Evolutionary conservation across 2,888 invertebrate genomes (phyloP).

Genomic region (Sympetrum striolatum): DNA sequence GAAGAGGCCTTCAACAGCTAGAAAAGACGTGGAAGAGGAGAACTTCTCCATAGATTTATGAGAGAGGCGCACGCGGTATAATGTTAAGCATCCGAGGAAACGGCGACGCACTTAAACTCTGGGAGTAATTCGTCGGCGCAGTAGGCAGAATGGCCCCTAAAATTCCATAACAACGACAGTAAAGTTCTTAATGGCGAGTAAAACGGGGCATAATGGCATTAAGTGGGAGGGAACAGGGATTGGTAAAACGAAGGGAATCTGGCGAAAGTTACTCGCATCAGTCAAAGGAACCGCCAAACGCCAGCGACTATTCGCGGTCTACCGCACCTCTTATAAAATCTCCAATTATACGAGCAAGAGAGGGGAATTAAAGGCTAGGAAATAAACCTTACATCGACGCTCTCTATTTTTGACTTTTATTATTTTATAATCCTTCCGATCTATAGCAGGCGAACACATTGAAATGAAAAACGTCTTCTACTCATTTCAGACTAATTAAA

Average conservation of each 20-base stretch:
- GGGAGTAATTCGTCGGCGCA: slow-evolving; percentile 28
- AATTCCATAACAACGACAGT: slow-evolving; percentile 43
- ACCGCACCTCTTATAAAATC: not conserved
- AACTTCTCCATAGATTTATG: not conserved
- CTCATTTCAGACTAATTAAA: no score
- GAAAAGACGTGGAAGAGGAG: no score
- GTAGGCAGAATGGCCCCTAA: slow-evolving; percentile 29
- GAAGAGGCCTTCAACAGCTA: no score
- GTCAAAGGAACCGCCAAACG: slow-evolving; percentile 10
- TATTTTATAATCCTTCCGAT: no score
- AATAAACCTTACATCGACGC: no score
- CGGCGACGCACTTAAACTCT: slow-evolving; percentile 10
- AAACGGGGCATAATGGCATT: slow-evolving; percentile 13
- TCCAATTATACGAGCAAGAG: no score
- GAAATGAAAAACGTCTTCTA: no score
- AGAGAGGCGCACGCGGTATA: not conserved
- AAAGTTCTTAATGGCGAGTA: slow-evolving; percentile 26
- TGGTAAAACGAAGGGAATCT: not conserved
- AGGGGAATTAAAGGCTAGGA: no score
- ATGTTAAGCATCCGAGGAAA: not conserved
- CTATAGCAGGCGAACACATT: no score
- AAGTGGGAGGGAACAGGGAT: not conserved
- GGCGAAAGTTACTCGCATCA: slow-evolving; percentile 9
- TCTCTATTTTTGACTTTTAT: no score
- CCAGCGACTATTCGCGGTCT: not conserved